Base-by-base conservation (phyloP, 2,797 vertebrate species). In the Hydrolagus colliei region DNA sequence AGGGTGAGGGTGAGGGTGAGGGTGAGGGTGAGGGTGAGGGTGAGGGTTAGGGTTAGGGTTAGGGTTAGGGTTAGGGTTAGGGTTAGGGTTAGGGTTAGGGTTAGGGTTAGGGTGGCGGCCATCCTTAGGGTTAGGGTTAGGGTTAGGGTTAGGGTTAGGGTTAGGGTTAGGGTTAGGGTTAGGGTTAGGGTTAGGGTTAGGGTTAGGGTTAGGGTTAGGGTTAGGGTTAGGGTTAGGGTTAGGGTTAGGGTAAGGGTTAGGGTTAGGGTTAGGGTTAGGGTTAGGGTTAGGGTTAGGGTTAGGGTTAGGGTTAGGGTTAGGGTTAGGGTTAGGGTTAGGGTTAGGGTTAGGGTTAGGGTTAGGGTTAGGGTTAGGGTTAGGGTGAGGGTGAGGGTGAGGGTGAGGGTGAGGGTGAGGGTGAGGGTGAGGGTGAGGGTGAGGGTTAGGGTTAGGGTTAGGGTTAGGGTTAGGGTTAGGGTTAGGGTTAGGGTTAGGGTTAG, bases 91-190 rank as follows among this genome's bases (percentile, higher is more conserved):
- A 79, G 77, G 77, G 77, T 79, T 79, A 79, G 77, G 77, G 77
- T 79, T 79, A 79, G 77, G 77, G 77, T 79, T 79, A 79, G 77
- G n/a, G n/a, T n/a, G n/a, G n/a, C n/a, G n/a, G n/a, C n/a, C n/a
- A n/a, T n/a, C n/a, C n/a, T n/a, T n/a, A 35, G 68, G 4, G 11
- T 72, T 72, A 72, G 68, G 68, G 68, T 72, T 72, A 72, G 68
- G 68, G 68, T 72, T 72, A 72, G 68, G 68, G 8, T 72, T 72
- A 18, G 68, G 68, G 68, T 72, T 72, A 18, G 68, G 68, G 68
- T 72, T 72, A 9, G 68, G 68, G 68, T 72, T 72, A 4, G 68
- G 68, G 68, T 72, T 72, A 72, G 68, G 68, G 68, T 72, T 72
- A 72, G 68, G 68, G 68, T 72, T 72, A 72, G 68, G 4, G 68